Evolutionary conservation across 2,888 invertebrate species (phyloP), one percentile per base, ranked within the genome.

Genomic region (Leptarthrus brevirostris): DNA sequence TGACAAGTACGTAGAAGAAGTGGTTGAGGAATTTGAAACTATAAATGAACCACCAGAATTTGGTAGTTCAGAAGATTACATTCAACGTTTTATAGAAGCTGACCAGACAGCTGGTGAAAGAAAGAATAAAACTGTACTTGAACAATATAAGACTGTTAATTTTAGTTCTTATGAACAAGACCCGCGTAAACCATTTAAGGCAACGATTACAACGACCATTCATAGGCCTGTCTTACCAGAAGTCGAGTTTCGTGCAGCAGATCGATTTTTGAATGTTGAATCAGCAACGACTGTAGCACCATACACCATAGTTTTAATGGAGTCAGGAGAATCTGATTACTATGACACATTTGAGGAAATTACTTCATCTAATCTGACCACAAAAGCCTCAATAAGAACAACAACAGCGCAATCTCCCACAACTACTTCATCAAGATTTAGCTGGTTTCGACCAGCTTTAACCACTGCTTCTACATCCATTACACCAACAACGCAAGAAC

Each of bases 11-110:
- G 61, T 75, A 6, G 75, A 73, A 71, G 75, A 75, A 20, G 47
- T 75, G n/a, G 70, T 73, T 6, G 75, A 75, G 53, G 75, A 75
- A 44, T 75, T 75, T 40, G 53, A 53, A 22, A 73, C 52, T n/a
- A 36, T 58, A 10, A 40, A 61, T 44, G 20, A 2, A 22, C 75
- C 75, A 14, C 75, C 73, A 2, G 24, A 16, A 20, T 75, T 56
- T 52, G 75, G 73, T 0, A 26, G 52, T 24, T 40, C 70, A 2
- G 73, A 75, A 40, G 26, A 30, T 16, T 52, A 53, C 10, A 56
- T 75, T 53, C 30, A 75, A 30, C 4, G 14, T 4, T 53, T 75
- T 47, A 30, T 75, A 4, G 30, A 52, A 49, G 24, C 30, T 10
- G 52, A 69, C 34, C 18, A 34, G 2, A 69, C 49, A 12, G n/a